These are phyloP conservation scores for Zonotrichia leucophrys DNA, from an alignment of 2,113 vertebrate genomes.

Conservation along the genomic window DNA sequence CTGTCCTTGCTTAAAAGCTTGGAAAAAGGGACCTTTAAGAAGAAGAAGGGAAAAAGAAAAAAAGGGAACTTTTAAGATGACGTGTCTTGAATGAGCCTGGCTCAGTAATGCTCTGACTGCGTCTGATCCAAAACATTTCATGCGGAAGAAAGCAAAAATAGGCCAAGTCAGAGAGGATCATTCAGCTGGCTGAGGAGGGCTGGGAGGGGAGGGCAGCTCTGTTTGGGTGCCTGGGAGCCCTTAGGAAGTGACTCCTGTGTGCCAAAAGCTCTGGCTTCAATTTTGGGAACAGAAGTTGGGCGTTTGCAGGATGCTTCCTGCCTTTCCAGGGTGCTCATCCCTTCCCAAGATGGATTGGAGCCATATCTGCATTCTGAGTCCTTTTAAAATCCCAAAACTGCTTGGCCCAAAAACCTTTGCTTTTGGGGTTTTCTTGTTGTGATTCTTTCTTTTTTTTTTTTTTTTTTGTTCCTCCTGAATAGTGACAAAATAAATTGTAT, in stretches of 20 bases:
- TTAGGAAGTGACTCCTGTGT: not conserved
- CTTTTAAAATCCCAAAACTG: not conserved
- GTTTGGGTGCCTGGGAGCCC: not conserved
- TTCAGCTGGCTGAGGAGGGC: not conserved
- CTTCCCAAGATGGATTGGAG: not conserved
- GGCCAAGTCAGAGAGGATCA: slow-evolving; percentile 56
- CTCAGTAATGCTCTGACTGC: not conserved
- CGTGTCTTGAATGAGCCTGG: not conserved
- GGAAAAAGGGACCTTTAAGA: not conserved
- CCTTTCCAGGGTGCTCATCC: not conserved
- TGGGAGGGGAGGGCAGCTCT: fast-evolving
- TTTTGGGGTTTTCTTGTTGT: not conserved
- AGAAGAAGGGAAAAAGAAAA: not conserved
- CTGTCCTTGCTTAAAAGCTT: not conserved
- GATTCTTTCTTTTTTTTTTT: no score
- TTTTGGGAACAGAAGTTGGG: not conserved
- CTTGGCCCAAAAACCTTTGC: not conserved
- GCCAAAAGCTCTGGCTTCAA: not conserved
- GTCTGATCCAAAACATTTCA: slow-evolving; percentile 2
- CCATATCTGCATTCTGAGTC: not conserved
- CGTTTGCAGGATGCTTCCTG: not conserved
- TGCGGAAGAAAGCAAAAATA: slow-evolving; percentile 57
- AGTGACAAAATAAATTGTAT: slow-evolving; percentile 6
- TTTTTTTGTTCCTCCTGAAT: not conserved
- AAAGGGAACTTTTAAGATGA: not conserved